Percentiles rank a stretch among this genome's conserved stretches.
These are phyloP conservation scores for Pristionchus exspectatus DNA, from an alignment of 2,888 invertebrate genomes.

Conservation along the genomic window DNA sequence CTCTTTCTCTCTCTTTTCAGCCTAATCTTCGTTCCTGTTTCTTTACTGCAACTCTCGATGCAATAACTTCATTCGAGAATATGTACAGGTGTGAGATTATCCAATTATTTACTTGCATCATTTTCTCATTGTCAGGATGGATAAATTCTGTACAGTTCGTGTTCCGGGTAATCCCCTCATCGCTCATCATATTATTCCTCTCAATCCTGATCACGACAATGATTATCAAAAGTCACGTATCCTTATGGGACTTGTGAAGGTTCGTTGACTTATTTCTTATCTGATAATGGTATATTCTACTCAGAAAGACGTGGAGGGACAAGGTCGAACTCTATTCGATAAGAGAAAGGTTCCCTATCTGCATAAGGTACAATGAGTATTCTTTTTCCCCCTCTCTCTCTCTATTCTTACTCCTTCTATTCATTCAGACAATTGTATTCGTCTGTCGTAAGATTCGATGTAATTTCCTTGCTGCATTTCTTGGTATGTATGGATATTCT, in stretches of 20 bases:
- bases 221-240: background rate
- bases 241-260: conserved; percentile 14
- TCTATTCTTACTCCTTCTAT: background rate
- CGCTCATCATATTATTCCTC: conserved; percentile 27
- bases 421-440: conserved; percentile 11
- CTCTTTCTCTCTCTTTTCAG: background rate
- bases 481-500: conserved; percentile 30
- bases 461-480: conserved; percentile 30
- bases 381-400: background rate
- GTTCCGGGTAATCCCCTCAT: conserved; percentile 45
- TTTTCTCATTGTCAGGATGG: background rate
- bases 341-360: background rate
- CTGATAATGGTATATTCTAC: background rate
- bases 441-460: background rate
- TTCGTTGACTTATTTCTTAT: background rate
- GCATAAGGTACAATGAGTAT: background rate
- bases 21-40: conserved; percentile 3
- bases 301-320: conserved; percentile 16
- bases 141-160: background rate
- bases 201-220: background rate
- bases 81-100: conserved; percentile 34
- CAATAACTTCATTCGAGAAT: background rate
- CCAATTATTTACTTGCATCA: background rate
- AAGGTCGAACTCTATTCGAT: background rate
- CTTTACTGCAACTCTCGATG: conserved; percentile 51